phyloP scores from a whole-genome alignment of 1,140 invertebrate genomes.

The Ruditapes philippinarum region DNA sequence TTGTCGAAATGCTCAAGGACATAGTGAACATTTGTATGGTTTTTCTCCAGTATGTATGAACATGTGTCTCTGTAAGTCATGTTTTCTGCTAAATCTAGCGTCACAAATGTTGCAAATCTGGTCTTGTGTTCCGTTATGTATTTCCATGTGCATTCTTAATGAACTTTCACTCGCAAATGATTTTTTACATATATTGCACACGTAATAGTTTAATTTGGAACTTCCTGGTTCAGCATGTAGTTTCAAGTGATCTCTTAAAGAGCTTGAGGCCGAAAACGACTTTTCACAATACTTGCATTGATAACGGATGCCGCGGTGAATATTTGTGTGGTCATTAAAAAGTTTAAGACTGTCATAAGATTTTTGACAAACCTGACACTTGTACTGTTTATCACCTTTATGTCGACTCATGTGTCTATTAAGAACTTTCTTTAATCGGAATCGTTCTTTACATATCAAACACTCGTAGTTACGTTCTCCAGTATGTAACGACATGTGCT shows the following conservation, averaged over 20 bases:
- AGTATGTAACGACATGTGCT: neutral
- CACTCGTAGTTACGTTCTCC: neutral
- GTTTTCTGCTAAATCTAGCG: neutral
- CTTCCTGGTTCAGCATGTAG: neutral
- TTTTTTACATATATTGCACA: conserved; percentile 1
- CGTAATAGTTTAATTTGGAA: too few relatives aligned
- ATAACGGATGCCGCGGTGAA: conserved; percentile 1
- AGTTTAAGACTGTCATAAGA: neutral
- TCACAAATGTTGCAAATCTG: neutral
- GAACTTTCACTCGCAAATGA: neutral
- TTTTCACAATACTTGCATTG: neutral
- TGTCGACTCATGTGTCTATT: neutral
- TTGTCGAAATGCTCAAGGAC: neutral
- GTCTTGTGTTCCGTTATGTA: conserved; percentile 9
- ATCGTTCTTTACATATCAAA: neutral
- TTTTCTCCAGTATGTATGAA: conserved; percentile 30
- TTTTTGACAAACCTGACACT: neutral
- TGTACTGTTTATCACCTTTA: neutral
- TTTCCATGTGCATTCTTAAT: conserved; percentile 3
- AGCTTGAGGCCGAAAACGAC: neutral
- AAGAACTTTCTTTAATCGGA: too few relatives aligned
- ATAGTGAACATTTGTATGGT: conserved; percentile 10
- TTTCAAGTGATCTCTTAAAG: neutral
- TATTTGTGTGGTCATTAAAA: neutral
- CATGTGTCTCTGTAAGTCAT: conserved; percentile 4